Percentiles rank a stretch among this genome's conserved stretches.
phyloP scores from a whole-genome alignment of 2,113 vertebrate genomes.

The Phocoena phocoena region DNA sequence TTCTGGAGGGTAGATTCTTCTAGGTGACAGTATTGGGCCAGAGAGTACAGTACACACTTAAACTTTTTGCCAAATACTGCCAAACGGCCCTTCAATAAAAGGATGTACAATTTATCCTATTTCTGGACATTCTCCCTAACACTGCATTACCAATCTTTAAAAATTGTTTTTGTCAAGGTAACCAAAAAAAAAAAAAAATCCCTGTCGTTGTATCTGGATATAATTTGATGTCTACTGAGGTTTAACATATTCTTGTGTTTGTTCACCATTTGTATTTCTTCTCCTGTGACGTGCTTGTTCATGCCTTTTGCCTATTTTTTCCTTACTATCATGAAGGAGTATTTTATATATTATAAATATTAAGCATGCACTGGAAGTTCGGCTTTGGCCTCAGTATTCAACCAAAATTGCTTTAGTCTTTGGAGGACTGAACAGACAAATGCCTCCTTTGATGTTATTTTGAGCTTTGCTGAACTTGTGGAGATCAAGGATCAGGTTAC shows the following conservation, averaged over 20 bases:
- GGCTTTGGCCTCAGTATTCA: neutral
- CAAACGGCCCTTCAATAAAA: neutral
- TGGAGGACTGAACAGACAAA: neutral
- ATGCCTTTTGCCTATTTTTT: neutral
- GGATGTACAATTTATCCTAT: neutral
- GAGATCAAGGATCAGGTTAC: neutral
- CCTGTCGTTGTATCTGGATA: neutral
- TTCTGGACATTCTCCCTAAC: neutral
- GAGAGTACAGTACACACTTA: fast-evolving
- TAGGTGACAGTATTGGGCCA: neutral
- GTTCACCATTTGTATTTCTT: neutral
- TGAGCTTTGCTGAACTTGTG: neutral
- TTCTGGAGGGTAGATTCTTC: neutral
- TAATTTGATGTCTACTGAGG: neutral
- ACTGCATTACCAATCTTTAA: neutral
- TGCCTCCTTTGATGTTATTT: neutral
- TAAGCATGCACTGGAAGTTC: neutral
- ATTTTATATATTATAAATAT: neutral
- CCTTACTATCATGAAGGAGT: neutral
- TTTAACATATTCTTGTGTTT: neutral
- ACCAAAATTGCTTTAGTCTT: neutral
- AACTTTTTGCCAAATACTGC: neutral
- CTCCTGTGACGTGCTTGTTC: neutral
- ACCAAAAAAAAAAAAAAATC: neutral
- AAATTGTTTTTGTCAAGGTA: neutral